Evolutionary conservation across 2,113 vertebrate species (phyloP), one percentile per base, ranked within the genome.

Genomic region (Accipiter cooperii): DNA sequence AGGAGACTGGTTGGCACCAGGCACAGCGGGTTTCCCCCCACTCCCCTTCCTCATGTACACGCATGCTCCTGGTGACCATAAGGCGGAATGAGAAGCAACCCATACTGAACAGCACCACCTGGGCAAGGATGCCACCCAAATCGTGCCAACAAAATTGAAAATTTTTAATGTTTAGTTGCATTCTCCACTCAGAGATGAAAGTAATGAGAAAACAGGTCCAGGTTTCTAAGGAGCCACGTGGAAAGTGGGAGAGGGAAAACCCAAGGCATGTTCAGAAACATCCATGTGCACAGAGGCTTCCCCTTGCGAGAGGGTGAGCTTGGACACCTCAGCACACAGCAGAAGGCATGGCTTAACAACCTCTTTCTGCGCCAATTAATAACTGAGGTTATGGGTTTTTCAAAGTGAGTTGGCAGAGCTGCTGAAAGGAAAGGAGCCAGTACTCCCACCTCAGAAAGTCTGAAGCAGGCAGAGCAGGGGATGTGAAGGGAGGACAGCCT

Each of bases 21-120:
- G 18, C 2, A 4, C 9, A 9, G 40, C 18, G 26, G 36, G 87
- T 68, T 78, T 12, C 9, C 80, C 86, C 9, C 7, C 18, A 0
- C 49, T 44, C 47, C 33, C 11, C 31, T 44, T 93, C 40, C 31
- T 81, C 51, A 10, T 1, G 5, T 22, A 78, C 17, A 44, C 1
- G 3, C 17, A 44, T 0, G 1, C 17, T 74, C 13, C 13, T 11
- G 29, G 36, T 3, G 5, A 47, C 24, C 3, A 1, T 13, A 38
- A 3, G 3, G 24, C 11, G 10, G 19, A 38, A 54, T 0, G 6
- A 74, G 83, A 94, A 95, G 34, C 18, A 47, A 12, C 28, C 87
- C 40, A 38, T 9, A 29, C 11, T 52, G 55, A 84, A 63, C 17
- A 81, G 24, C 54, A 76, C 14, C 1, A 1, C 28, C 17, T 26